Conservation (phyloP, 2,113 vertebrate species). For the Paramormyrops kingsleyae region DNA sequence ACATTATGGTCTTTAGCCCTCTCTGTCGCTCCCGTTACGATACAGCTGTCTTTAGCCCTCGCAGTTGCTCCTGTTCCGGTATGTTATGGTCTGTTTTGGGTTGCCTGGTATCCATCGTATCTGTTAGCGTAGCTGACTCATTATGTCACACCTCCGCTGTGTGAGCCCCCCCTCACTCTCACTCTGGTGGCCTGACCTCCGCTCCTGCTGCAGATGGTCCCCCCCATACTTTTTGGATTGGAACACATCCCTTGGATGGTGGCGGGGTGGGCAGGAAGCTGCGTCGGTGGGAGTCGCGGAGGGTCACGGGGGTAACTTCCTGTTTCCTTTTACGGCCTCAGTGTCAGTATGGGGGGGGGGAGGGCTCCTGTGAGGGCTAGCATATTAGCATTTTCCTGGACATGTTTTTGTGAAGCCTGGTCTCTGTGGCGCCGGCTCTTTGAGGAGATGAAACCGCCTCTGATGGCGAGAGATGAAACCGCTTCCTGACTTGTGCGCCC, state of each 20-base stretch:
- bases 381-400: slow-evolving; percentile 6
- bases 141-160: background rate
- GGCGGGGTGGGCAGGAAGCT: background rate
- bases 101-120: background rate
- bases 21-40: too few species aligned
- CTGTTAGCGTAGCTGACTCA: background rate
- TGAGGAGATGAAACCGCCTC: background rate
- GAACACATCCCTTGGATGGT: background rate
- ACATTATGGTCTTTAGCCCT: background rate
- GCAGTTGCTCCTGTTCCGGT: background rate
- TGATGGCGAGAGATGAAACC: background rate
- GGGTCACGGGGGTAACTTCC: slow-evolving; percentile 3
- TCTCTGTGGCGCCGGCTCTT: background rate
- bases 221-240: background rate
- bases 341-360: background rate
- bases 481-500: background rate
- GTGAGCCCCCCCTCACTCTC: background rate
- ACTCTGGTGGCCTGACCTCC: background rate
- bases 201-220: background rate
- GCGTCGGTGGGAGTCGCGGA: background rate
- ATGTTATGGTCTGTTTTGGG: background rate
- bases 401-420: background rate
- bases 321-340: background rate
- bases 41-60: background rate
- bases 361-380: background rate